phyloP scores from a whole-genome alignment of 2,113 vertebrate species.

The Caranx melampygus region DNA sequence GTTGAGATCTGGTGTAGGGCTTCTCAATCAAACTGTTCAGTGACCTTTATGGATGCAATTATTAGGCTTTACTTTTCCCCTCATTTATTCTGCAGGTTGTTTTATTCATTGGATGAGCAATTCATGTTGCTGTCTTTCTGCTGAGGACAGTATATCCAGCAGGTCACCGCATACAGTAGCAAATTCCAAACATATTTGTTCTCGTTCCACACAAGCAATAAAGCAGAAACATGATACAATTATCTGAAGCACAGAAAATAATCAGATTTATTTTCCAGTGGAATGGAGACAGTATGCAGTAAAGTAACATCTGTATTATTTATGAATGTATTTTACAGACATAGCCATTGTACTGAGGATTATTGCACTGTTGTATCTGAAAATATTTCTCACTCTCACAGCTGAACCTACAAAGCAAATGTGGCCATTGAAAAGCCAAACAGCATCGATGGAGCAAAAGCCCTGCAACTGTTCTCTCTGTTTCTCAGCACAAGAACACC shows the following conservation, averaged over 20 bases:
- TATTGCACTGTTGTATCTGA: background rate
- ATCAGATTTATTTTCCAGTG: background rate
- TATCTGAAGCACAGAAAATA: background rate
- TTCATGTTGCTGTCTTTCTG: background rate
- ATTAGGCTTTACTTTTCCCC: background rate
- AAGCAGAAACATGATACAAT: background rate
- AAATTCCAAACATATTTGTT: background rate
- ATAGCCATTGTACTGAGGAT: background rate
- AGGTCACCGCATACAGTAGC: background rate
- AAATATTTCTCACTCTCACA: background rate
- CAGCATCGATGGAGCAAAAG: background rate
- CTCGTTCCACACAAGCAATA: background rate
- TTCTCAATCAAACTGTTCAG: background rate
- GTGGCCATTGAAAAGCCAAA: slow-evolving; percentile 1
- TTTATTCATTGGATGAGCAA: background rate
- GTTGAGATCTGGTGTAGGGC: background rate
- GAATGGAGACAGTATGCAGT: background rate
- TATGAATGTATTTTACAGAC: slow-evolving; percentile 3
- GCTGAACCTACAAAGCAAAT: background rate
- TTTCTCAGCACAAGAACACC: background rate
- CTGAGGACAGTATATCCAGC: background rate
- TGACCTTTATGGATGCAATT: background rate
- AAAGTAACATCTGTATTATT: background rate
- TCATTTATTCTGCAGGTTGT: background rate
- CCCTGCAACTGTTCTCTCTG: slow-evolving; percentile 7